Percentiles rank a stretch among this genome's conserved stretches.
These are phyloP conservation scores for Chrysochloris asiatica DNA, from an alignment of 2,113 vertebrate species.

Conservation along the genomic window DNA sequence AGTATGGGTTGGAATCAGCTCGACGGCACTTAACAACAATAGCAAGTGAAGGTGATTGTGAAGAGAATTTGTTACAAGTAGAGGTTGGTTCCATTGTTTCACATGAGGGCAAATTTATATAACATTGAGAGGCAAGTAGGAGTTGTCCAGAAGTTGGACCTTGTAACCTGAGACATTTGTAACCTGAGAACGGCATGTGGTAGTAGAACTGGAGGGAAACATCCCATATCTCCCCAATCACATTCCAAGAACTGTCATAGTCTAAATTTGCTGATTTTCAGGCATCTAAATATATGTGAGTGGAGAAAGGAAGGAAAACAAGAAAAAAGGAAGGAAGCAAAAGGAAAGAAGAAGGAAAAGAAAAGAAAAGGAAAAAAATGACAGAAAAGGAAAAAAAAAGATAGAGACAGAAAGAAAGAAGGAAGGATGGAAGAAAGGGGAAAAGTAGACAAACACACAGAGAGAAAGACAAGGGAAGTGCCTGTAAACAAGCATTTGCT, in stretches of 20 bases:
- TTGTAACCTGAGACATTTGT: background rate
- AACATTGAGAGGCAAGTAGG: background rate
- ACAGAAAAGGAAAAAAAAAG: too few relatives aligned
- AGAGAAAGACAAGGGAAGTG: background rate
- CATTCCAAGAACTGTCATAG: background rate
- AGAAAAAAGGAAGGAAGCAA: background rate
- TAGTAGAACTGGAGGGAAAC: background rate
- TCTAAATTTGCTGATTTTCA: background rate
- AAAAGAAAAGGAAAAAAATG: rapidly evolving
- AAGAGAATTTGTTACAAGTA: background rate
- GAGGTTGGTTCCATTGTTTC: background rate
- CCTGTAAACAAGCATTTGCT: background rate
- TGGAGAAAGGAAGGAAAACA: too few relatives aligned
- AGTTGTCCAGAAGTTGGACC: background rate
- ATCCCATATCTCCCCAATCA: background rate
- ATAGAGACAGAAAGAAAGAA: background rate
- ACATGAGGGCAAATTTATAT: background rate
- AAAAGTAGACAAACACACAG: background rate
- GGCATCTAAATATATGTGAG: background rate
- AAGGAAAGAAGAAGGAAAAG: rapidly evolving
- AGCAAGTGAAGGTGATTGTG: background rate
- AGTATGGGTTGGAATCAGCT: background rate
- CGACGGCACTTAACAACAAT: too few relatives aligned
- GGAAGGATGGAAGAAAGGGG: background rate
- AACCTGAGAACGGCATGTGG: background rate